phyloP scores from a whole-genome alignment of 2,888 invertebrate genomes.

The Zaprionus lineosus region DNA sequence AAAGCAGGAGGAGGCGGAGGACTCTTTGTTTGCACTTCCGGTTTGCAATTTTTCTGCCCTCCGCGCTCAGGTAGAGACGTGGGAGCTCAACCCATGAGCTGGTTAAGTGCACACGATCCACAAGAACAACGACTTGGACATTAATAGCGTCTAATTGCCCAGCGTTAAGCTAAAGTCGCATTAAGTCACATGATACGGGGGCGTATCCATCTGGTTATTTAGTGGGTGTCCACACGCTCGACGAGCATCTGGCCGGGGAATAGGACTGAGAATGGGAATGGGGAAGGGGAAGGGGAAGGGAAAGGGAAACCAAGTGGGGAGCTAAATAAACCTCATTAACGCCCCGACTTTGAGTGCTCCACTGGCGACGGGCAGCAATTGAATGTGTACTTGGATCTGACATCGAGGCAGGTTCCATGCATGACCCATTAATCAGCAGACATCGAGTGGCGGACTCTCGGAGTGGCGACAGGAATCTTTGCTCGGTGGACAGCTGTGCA shows the following conservation, averaged over 20 bases:
- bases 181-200: slow-evolving; percentile 11
- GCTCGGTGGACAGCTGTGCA: no score
- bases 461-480: slow-evolving; percentile 23
- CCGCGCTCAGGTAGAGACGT: not conserved
- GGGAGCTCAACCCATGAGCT: not conserved
- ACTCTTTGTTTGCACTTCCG: slow-evolving; percentile 59
- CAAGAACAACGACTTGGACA: slow-evolving; percentile 1
- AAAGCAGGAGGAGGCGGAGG: no score
- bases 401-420: not conserved
- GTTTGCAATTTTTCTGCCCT: slow-evolving; percentile 23
- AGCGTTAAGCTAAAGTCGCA: slow-evolving; percentile 22
- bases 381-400: not conserved
- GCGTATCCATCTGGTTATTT: no score
- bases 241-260: no score
- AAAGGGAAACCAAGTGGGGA: no score
- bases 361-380: slow-evolving; percentile 4
- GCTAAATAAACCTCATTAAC: slow-evolving; percentile 26
- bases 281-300: no score
- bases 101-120: not conserved
- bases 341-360: slow-evolving; percentile 22
- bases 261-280: no score
- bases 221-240: no score
- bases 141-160: slow-evolving; percentile 54
- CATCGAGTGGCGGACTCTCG: no score
- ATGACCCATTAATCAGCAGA: slow-evolving; percentile 42